Conservation (phyloP, 2,888 invertebrate genomes). For the Pherbina coryleti region DNA sequence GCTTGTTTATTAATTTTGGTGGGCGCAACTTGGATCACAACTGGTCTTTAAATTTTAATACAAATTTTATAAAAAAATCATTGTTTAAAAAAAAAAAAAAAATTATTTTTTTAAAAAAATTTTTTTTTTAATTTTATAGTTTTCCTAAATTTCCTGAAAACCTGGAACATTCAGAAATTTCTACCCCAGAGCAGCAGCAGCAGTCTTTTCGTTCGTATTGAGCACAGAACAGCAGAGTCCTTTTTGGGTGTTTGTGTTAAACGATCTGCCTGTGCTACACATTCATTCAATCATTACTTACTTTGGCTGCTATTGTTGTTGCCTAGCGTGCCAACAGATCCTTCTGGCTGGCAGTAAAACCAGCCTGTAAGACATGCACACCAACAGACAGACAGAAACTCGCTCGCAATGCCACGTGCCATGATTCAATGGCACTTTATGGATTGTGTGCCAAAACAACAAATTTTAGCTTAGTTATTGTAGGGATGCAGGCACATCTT, state of each 20-base stretch:
- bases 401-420: conserved; percentile 36
- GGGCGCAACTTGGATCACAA: no score
- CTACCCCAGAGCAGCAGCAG: no score
- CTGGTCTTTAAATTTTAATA: no score
- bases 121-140: no score
- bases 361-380: background rate
- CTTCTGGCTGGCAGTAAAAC: background rate
- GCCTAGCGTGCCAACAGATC: background rate
- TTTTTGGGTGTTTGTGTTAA: background rate
- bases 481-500: conserved; percentile 16
- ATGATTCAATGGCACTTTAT: conserved; percentile 14
- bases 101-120: no score
- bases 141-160: background rate
- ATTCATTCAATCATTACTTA: background rate
- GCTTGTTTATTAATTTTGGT: no score
- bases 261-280: background rate
- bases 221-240: background rate
- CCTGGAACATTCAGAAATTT: background rate
- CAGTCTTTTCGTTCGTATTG: no score
- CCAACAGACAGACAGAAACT: background rate
- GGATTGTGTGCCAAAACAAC: conserved; percentile 29
- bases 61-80: no score
- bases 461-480: conserved; percentile 26
- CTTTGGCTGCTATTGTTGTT: background rate
- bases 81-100: no score